These are phyloP conservation scores for Antheraea mylitta DNA, from an alignment of 1,140 invertebrate species.

Conservation along the genomic window DNA sequence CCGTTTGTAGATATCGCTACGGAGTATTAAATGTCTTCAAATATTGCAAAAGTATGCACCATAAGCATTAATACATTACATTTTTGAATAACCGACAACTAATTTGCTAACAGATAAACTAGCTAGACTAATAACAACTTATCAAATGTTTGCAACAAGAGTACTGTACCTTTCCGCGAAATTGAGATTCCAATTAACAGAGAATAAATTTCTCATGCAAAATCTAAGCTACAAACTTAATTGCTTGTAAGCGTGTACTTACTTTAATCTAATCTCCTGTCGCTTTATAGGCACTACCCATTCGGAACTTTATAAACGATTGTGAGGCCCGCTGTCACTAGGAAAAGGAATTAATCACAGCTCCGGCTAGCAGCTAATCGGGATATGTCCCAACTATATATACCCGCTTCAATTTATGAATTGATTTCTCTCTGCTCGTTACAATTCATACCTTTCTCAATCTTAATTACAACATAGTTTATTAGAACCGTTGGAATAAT, in stretches of 20 bases:
- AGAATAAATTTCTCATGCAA: background rate
- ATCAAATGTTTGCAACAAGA: background rate
- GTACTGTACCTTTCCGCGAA: background rate
- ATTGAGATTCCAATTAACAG: background rate
- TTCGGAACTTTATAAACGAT: slow-evolving; percentile 6
- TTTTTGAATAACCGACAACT: too few species aligned
- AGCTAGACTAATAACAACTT: background rate
- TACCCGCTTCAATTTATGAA: slow-evolving; percentile 4
- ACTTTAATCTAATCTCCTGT: background rate
- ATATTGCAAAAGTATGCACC: too few species aligned
- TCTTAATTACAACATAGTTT: slow-evolving; percentile 6
- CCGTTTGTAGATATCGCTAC: too few species aligned
- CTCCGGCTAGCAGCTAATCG: slow-evolving; percentile 3
- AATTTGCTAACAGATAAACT: too few species aligned
- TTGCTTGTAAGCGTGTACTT: background rate
- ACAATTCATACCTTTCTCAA: slow-evolving; percentile 9
- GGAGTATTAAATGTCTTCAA: too few species aligned
- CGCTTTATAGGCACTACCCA: slow-evolving; percentile 1
- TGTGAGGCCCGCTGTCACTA: slow-evolving; percentile 6
- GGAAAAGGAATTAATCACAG: slow-evolving; percentile 5
- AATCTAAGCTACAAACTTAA: background rate
- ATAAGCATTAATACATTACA: too few species aligned
- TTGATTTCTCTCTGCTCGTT: background rate
- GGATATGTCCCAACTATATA: background rate
- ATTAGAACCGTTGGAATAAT: background rate